Evolutionary conservation across 2,888 invertebrate species (phyloP), one percentile per base, ranked within the genome.

Genomic region (Phalera bucephala): DNA sequence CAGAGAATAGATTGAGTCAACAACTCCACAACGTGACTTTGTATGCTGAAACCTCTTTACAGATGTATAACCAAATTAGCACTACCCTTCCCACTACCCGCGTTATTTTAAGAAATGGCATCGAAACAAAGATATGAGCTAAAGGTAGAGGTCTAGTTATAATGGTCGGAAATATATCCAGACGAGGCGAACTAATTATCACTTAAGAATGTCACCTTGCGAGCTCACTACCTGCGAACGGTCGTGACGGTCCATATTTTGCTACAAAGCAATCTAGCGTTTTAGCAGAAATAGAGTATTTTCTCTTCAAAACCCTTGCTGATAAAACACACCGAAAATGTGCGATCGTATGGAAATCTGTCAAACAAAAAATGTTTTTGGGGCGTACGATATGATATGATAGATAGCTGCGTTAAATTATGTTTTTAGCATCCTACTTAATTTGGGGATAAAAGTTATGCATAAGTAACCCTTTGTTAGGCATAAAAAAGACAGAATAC

Each of bases 1-100:
- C 17, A 43, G 47, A 54, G 43, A 66, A 64, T 58, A 40, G 36
- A 33, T 57, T 57, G 31, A 56, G 56, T 64, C 60, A 67, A 66
- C 58, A 64, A 34, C 30, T 30, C 30, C 27, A 30, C 46, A 40
- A 38, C 48, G 43, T 39, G 44, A 48, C 45, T 46, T 32, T 38
- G 13, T 29, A 15, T n/a, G n/a, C n/a, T 10, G 4, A 28, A 15
- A 5, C 28, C n/a, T 26, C 13, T 12, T 8, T 12, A 25, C 25
- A 6, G 8, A 25, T 8, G 25, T 8, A 8, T 12, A 12, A 36
- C 41, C 27, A 32, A 33, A 9, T 20, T 33, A 23, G 2, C n/a
- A 19, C 9, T 3, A 12, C 10, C 17, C 19, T 13, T 10, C 3
- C 30, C 25, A 13, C 22, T 8, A 17, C 17, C 39, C 12, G 9